These are phyloP conservation scores for Progne subis DNA, from an alignment of 2,113 vertebrate species.

Conservation along the genomic window DNA sequence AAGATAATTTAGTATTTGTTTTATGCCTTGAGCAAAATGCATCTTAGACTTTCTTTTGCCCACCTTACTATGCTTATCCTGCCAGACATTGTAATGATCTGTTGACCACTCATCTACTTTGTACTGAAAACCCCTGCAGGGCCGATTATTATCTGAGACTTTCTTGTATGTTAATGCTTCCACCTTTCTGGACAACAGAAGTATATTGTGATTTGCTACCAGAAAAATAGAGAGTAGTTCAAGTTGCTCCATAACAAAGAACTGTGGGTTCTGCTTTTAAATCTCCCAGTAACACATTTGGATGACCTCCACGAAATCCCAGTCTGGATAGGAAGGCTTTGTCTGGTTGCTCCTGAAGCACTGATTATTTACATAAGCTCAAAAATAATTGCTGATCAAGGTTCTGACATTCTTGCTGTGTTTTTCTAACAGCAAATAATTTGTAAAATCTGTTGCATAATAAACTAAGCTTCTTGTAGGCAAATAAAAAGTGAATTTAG, in stretches of 20 bases:
- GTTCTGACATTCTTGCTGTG: background rate
- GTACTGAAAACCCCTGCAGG: background rate
- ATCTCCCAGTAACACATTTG: background rate
- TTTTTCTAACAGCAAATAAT: background rate
- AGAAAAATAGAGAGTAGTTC: background rate
- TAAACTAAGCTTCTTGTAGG: background rate
- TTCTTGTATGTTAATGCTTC: background rate
- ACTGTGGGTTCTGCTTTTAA: background rate
- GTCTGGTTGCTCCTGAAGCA: background rate
- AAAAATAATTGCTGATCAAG: background rate
- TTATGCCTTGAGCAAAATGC: background rate
- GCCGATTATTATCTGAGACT: background rate
- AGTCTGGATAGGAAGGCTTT: background rate
- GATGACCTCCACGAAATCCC: constrained; percentile 5
- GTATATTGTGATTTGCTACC: background rate
- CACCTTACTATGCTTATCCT: background rate
- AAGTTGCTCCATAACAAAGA: background rate
- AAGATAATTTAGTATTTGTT: background rate
- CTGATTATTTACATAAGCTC: background rate
- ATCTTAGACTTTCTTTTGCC: background rate
- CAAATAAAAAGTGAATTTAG: background rate
- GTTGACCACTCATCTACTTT: background rate
- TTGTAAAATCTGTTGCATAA: background rate
- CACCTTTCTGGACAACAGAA: background rate
- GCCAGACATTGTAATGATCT: background rate